Base-by-base conservation (phyloP, 1,140 invertebrate genomes). In the Battus philenor region DNA sequence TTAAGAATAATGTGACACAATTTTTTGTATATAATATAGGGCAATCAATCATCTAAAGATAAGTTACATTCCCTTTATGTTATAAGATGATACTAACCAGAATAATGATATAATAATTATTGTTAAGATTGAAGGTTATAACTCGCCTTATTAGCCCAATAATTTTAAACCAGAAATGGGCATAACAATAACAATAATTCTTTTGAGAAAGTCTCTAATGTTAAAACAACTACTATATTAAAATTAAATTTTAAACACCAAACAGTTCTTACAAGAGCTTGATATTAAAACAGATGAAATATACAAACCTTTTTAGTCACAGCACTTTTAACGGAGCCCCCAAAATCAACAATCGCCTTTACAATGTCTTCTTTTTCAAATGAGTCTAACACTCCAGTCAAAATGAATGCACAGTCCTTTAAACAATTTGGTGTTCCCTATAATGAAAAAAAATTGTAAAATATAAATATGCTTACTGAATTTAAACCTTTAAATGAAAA, bases 341-440 rank as follows among this genome's bases (percentile, higher is more conserved):
- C 95, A 78, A 94, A 94, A 54, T 92, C 90, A 47, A 90, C 90
- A 15, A 97, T 91, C 6, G 96, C 75, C 11, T 88, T 89, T 27
- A 90, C 89, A 11, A 91, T 90, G 62, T 97, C 95, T 18, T 96
- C 93, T 17, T 93, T 87, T 68, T 97, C 95, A 54, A 98, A 87
- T 0, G 94, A 96, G 68, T 97, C 96, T 6, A 97, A 85, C 2
- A 97, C 93, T 11, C 97, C 97, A 47, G 95, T 97, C 29, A 96
- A 82, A 4, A 98, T 79, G 77, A 98, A 97, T 15, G 90, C 93
- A 50, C 94, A 76, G 39, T 93, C 92, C 38, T 90, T 89, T 2
- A 97, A 76, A 68, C 95, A 95, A 68, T 90, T 87, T 11, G 91
- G 88, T 45, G 88, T 88, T 18, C 95, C 95, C 90, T 94, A 45